phyloP scores from a whole-genome alignment of 1,140 invertebrate genomes.

The Camponotus pennsylvanicus region DNA sequence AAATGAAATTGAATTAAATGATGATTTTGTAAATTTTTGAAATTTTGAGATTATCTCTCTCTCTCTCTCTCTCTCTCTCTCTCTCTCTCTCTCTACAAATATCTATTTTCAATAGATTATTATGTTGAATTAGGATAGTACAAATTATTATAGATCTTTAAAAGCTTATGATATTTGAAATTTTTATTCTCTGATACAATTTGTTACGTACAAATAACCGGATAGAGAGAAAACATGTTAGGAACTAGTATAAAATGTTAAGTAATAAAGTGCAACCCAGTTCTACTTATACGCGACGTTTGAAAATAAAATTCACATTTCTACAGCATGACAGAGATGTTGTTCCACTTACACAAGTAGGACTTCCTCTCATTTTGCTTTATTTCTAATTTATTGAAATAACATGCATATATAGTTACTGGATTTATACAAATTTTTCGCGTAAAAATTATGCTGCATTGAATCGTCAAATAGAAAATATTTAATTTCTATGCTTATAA shows the following conservation, averaged over 20 bases:
- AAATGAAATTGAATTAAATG: too few relatives aligned
- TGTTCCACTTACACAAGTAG: constrained; percentile 19
- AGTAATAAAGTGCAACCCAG: constrained; percentile 22
- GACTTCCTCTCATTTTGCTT: constrained; percentile 10
- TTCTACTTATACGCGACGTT: constrained; percentile 1
- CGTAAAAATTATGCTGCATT: background rate
- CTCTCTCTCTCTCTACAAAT: too few relatives aligned
- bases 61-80: too few relatives aligned
- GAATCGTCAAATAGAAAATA: background rate
- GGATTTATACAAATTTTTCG: background rate
- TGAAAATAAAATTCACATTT: constrained; percentile 38
- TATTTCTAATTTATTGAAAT: constrained; percentile 6
- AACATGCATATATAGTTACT: background rate
- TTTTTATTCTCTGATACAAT: background rate
- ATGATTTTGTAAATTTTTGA: background rate
- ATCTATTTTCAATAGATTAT: background rate
- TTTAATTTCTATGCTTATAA: background rate
- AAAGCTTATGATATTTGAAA: background rate
- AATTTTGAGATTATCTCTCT: too few relatives aligned
- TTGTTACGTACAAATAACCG: background rate
- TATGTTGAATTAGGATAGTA: background rate
- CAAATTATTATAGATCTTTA: background rate
- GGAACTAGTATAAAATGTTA: background rate
- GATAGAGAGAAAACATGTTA: background rate
- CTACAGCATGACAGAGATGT: background rate